Evolutionary conservation across 30 jellyfish, hydroid and myxozoan genomes (phyloP).

Genomic region (Turritopsis dohrnii): DNA sequence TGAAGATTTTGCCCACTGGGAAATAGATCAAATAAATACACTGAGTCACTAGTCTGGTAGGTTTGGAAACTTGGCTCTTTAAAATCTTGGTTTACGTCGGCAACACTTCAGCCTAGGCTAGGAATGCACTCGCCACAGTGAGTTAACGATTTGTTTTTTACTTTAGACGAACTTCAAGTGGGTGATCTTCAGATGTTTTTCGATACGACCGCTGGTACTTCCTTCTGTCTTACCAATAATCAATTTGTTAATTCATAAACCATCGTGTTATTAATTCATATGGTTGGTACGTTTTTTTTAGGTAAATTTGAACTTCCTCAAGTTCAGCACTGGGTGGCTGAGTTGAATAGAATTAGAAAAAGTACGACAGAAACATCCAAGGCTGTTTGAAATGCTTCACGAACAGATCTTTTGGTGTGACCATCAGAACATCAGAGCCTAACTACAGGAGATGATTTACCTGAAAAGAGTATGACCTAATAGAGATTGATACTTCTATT

Average conservation of each 20-base stretch:
- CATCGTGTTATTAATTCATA: background rate
- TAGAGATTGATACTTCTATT: no score
- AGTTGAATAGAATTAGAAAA: background rate
- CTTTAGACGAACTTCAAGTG: background rate
- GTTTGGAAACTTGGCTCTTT: no score
- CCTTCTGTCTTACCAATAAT: background rate
- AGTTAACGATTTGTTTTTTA: background rate
- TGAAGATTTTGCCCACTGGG: no score
- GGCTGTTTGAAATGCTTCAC: background rate
- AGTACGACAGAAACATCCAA: background rate
- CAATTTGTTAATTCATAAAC: background rate
- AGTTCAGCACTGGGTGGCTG: conserved; percentile 8
- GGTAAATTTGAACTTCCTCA: background rate
- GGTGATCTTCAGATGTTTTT: conserved; percentile 7
- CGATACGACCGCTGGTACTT: background rate
- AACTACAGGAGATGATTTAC: no score
- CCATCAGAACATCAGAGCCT: no score
- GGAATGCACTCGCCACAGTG: background rate
- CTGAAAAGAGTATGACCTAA: no score
- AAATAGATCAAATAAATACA: no score
- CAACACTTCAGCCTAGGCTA: no score
- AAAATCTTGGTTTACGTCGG: no score
- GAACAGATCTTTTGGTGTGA: background rate
- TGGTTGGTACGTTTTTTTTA: background rate
- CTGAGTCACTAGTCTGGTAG: no score